A percentile compares a stretch with the other conserved stretches of the same genome.
phyloP scores from a whole-genome alignment of 2,888 invertebrate species.

The Tetragonisca angustula region DNA sequence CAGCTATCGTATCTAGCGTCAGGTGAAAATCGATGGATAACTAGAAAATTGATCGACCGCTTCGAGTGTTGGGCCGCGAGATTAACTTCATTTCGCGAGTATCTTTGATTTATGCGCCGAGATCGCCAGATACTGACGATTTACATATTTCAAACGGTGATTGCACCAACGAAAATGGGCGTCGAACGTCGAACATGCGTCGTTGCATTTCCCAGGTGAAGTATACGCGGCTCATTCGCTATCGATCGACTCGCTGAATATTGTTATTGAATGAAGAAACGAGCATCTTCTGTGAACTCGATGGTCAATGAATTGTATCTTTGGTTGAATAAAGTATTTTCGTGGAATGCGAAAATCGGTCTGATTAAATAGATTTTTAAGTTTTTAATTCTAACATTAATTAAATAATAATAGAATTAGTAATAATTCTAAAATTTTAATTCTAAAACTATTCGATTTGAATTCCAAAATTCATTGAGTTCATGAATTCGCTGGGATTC shows the following conservation, averaged over 20 bases:
- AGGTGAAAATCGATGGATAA: slow-evolving; percentile 25
- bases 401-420: too few relatives aligned
- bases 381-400: too few relatives aligned
- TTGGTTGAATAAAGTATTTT: background rate
- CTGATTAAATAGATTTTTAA: too few relatives aligned
- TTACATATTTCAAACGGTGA: slow-evolving; percentile 37
- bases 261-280: slow-evolving; percentile 3
- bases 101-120: slow-evolving; percentile 38
- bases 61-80: slow-evolving; percentile 15
- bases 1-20: slow-evolving; percentile 42
- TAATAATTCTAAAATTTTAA: too few relatives aligned
- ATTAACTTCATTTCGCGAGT: slow-evolving; percentile 30
- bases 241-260: slow-evolving; percentile 3
- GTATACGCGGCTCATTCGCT: background rate
- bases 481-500: too few relatives aligned
- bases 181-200: background rate
- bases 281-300: background rate
- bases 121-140: slow-evolving; percentile 36
- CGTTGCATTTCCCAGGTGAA: background rate
- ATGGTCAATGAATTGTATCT: background rate
- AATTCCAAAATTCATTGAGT: too few relatives aligned
- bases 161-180: slow-evolving; percentile 4
- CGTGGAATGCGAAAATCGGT: background rate
- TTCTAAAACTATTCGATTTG: too few relatives aligned
- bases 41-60: slow-evolving; percentile 44